Evolutionary conservation across 2,888 invertebrate genomes (phyloP), one percentile per base, ranked within the genome.

Genomic region (Ptilodon capucinus): DNA sequence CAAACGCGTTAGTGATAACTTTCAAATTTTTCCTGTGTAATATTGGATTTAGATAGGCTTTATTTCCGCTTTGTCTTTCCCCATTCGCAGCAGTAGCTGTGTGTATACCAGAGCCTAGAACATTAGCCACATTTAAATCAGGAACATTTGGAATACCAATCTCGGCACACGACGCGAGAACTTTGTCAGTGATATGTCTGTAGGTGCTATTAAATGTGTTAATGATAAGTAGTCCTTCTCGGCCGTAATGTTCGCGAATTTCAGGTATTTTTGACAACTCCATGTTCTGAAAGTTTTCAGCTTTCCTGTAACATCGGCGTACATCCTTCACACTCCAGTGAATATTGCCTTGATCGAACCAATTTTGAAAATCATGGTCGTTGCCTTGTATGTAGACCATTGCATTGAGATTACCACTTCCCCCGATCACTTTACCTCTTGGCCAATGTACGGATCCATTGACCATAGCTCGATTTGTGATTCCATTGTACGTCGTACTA

Each of bases 401-500:
- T 14, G 79, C 91, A 69, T 93, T 94, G 1, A 93, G 68, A 4
- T 84, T 83, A 17, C 92, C 92, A 0, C 86, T 80, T 0, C 94
- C 94, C 14, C 94, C 94, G 43, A 93, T 74, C 74, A 92, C 85
- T 73, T 93, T 94, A 0, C 94, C 95, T 47, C 93, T 83, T 6
- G 93, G 91, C 93, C 93, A 93, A 3, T 57, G 60, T 7, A 83
- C 75, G 38, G 74, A 54, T 43, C 74, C 68, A 40, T 76, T 70
- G 47, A 71, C 63, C 34, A 81, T 84, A 92, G 95, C 96, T 66
- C 95, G 84, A 74, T 95, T 95, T 0, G 93, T 92, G 39, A 91
- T 92, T 19, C 94, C 94, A 71, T 95, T 94, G 0, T 95, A 95
- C 66, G 95, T 95, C 0, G 95, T 95, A 75, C 94, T 94, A 76